phyloP scores from a whole-genome alignment of 2,113 vertebrate species.

The Bucco capensis region DNA sequence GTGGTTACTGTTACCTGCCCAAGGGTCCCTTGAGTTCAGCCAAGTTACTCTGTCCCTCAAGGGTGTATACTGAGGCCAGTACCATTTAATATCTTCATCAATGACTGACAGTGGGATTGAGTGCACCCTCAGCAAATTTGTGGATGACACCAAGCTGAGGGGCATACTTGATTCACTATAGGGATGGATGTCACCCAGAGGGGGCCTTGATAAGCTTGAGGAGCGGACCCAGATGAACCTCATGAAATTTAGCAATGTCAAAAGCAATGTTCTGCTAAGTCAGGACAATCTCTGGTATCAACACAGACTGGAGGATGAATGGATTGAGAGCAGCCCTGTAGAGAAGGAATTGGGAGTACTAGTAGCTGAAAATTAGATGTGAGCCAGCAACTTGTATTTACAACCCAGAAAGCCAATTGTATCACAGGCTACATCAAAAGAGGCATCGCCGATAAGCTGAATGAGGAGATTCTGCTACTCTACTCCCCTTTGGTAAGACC shows the following conservation, averaged over 20 bases:
- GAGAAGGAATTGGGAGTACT: not conserved
- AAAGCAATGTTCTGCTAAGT: not conserved
- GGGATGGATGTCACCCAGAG: not conserved
- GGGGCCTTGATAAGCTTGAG: not conserved
- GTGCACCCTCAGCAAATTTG: not conserved
- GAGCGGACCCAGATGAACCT: not conserved
- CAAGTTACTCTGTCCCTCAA: not conserved
- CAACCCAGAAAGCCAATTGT: not conserved
- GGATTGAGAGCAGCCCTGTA: not conserved
- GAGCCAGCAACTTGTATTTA: fast-evolving
- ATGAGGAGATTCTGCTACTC: not conserved
- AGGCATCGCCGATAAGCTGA: fast-evolving
- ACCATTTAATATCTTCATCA: not conserved
- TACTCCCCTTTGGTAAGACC: not conserved
- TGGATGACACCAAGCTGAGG: not conserved
- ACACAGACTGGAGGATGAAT: not conserved
- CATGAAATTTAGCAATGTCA: not conserved
- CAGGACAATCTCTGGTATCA: not conserved
- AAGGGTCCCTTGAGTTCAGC: too few species aligned
- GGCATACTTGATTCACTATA: not conserved
- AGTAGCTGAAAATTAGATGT: not conserved
- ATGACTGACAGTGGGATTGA: not conserved
- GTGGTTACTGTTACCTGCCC: too few species aligned
- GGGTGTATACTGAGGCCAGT: not conserved
- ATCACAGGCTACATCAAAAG: not conserved